Base-by-base conservation (phyloP, 2,113 vertebrate genomes). In the Phalacrocorax pelagicus region DNA sequence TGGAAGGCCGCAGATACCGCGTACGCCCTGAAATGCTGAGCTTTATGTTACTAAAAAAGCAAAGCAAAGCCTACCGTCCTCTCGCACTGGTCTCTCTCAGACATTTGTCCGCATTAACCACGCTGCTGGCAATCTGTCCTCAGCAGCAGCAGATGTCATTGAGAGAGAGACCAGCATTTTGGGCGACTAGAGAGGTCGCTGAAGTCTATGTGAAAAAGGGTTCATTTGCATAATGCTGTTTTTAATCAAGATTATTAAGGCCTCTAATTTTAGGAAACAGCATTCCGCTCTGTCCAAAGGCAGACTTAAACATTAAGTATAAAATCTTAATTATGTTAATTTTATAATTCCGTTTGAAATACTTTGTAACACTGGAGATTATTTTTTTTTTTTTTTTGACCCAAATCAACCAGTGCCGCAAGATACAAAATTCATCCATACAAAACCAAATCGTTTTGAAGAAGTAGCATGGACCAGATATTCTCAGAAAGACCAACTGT, bases 401-500 rank as follows among this genome's bases (percentile, higher is more conserved):
- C 99, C 99, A 78, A 99, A 99, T 98, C 99, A 99, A 96, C 99
- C 99, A 38, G 99, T 99, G 69, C 99, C 99, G 42, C 99, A 99
- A 98, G 99, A 99, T 87, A 99, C 99, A 79, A 99, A 99, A 98
- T 99, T 99, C 95, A 99, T 99, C 90, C 99, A 99, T 94, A 99
- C 99, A 27, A 99, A 99, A 95, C 99, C 99, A 72, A 99, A 99
- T 94, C 99, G 99, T 80, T 99, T 99, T 97, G 99, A 99, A 95
- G 99, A 99, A 97, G 99, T 99, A 96, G 99, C 99, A 66, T 99
- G 99, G 99, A 99, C 99, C 62, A 98, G 99, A 96, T 99, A 99
- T 96, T 99, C 99, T 92, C 99, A 99, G 98, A 99, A 99, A 97
- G 99, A 99, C 89, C 99, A 99, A 86, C 99, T 99, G 30, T 99